Conservation (phyloP, 1,140 invertebrate species). For the Drosophila lowei region DNA sequence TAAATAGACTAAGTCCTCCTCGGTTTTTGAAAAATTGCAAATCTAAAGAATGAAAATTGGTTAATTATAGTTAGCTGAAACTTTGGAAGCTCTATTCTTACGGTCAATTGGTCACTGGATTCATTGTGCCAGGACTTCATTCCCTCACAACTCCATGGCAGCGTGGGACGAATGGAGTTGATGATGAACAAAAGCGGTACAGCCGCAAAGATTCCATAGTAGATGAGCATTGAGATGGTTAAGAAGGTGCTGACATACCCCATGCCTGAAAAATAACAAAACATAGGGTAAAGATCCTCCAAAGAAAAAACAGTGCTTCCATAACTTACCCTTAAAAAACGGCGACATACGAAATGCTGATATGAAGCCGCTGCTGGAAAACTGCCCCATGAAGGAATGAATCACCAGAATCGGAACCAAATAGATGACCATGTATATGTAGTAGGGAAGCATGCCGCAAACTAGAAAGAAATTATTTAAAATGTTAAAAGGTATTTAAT, state of each 20-base stretch:
- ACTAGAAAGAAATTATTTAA: constrained; percentile 29
- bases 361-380: constrained; percentile 78
- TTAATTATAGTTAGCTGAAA: no score
- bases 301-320: no score
- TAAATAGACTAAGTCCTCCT: not conserved
- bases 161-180: constrained; percentile 59
- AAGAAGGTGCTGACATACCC: constrained; percentile 68
- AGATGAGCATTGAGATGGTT: constrained; percentile 52
- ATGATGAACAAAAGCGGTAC: constrained; percentile 69
- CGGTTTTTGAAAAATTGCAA: constrained; percentile 22
- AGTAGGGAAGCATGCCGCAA: constrained; percentile 56
- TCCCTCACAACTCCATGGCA: constrained; percentile 77
- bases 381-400: constrained; percentile 78
- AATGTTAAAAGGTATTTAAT: not conserved
- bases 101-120: constrained; percentile 12
- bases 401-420: constrained; percentile 73
- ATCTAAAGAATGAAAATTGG: constrained; percentile 6
- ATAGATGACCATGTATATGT: constrained; percentile 61
- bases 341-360: constrained; percentile 72
- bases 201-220: constrained; percentile 64
- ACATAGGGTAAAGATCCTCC: not conserved
- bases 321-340: constrained; percentile 73
- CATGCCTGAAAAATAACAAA: constrained; percentile 49
- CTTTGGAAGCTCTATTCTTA: not conserved
- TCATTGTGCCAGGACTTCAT: constrained; percentile 19